phyloP scores from a whole-genome alignment of 2,888 invertebrate species.

The Pseudanteris insignis region DNA sequence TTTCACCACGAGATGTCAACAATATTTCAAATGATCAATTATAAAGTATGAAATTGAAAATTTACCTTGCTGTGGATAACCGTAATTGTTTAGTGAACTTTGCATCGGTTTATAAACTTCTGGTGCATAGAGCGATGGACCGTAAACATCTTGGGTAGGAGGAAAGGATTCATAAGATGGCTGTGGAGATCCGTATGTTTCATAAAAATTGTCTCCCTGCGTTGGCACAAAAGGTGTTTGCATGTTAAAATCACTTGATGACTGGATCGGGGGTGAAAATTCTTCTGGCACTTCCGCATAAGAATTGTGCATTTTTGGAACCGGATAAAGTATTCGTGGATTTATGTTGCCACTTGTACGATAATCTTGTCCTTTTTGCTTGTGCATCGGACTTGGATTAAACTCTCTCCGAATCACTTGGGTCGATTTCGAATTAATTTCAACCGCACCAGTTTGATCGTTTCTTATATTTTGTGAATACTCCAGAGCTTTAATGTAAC shows the following conservation, averaged over 20 bases:
- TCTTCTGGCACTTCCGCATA: slow-evolving; percentile 4
- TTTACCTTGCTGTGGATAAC: slow-evolving; percentile 20
- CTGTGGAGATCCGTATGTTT: slow-evolving; percentile 54
- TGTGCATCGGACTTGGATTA: slow-evolving; percentile 51
- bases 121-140: slow-evolving; percentile 39
- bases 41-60: no score
- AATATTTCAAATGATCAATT: no score
- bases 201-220: slow-evolving; percentile 3
- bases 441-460: slow-evolving; percentile 18
- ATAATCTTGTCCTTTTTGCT: slow-evolving; percentile 6
- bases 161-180: slow-evolving; percentile 1
- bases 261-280: slow-evolving; percentile 23
- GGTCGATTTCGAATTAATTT: slow-evolving; percentile 41
- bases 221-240: not conserved
- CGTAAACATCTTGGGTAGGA: slow-evolving; percentile 51
- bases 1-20: no score
- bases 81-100: slow-evolving; percentile 1
- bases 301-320: not conserved
- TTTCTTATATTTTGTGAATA: slow-evolving; percentile 70
- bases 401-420: slow-evolving; percentile 53
- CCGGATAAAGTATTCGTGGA: slow-evolving; percentile 19
- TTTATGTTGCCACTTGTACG: no score
- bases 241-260: slow-evolving; percentile 14
- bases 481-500: slow-evolving; percentile 74
- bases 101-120: slow-evolving; percentile 2